Evolutionary conservation across 2,888 invertebrate genomes (phyloP), one percentile per base, ranked within the genome.

Genomic region (Lumbricus terrestris): DNA sequence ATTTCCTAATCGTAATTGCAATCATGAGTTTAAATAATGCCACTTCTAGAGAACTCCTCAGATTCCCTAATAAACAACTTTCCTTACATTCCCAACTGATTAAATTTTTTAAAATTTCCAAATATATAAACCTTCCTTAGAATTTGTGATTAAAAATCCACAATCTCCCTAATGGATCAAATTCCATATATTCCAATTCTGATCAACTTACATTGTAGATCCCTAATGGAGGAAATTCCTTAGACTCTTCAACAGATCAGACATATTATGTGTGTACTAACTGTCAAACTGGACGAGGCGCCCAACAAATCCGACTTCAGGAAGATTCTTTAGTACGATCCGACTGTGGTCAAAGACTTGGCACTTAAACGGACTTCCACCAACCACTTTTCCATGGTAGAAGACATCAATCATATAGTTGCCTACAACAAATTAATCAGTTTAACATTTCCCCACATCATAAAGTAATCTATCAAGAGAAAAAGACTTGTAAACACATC

Each of bases 261-360:
- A 69, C 69, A n/a, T 29, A n/a, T 69, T 69, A 16, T n/a, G 11
- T 69, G 11, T 34, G 88, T 47, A 94, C 96, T 96, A 96, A 98
- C 98, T 98, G 96, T 98, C 97, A 95, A 99, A 99, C 95, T 98
- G 97, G 89, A 99, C 98, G 90, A 98, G 97, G 94, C 97, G 96
- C 92, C 98, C 98, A 90, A 98, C 96, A 16, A 92, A 88, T 33
- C 92, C 92, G 18, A 90, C 90, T 29, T 97, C 97, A 1, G 97
- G 97, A 94, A 98, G 97, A 92, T 99, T 97, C 93, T 97, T 97
- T 90, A 99, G 97, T 94, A 96, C 96, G 94, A 99, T 97, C 42
- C 93, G 91, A 34, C 93, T 93, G 82, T 93, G 92, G 95, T 98
- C 98, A 95, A 96, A 97, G 92, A 96, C 97, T 95, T 97, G 96